phyloP scores from a whole-genome alignment of 1,140 invertebrate species.

The Linepithema humile region DNA sequence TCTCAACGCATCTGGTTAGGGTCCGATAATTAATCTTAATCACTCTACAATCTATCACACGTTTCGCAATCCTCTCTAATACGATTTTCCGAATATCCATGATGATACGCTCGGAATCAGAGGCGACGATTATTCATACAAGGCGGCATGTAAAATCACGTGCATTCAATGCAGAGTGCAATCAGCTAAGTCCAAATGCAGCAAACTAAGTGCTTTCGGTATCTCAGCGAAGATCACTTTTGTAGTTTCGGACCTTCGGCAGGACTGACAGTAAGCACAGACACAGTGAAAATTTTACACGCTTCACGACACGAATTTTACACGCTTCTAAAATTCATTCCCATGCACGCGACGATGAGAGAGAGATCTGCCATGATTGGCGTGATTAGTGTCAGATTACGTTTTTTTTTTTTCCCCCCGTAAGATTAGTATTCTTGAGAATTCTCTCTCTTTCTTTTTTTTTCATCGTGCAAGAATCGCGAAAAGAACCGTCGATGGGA shows the following conservation, averaged over 20 bases:
- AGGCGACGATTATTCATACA: slow-evolving; percentile 24
- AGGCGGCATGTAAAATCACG: slow-evolving; percentile 33
- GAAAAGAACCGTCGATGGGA: slow-evolving; percentile 67
- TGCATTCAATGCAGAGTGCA: slow-evolving; percentile 48
- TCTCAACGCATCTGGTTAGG: not conserved
- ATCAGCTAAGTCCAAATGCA: slow-evolving; percentile 34
- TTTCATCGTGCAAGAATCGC: not conserved
- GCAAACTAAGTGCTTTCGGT: slow-evolving; percentile 25
- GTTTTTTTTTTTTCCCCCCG: not conserved
- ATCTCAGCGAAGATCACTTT: not conserved
- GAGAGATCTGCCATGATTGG: not conserved
- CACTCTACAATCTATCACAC: slow-evolving; percentile 1
- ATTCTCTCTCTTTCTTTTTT: not conserved
- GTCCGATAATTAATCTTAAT: not conserved
- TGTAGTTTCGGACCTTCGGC: not conserved
- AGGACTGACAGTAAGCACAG: not conserved
- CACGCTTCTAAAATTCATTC: slow-evolving; percentile 35
- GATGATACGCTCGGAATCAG: not conserved
- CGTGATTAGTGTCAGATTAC: not conserved
- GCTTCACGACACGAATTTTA: slow-evolving; percentile 35
- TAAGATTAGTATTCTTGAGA: not conserved
- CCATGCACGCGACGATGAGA: slow-evolving; percentile 18
- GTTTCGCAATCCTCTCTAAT: slow-evolving; percentile 7
- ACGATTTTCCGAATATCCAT: not conserved
- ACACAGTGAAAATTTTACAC: slow-evolving; percentile 19